Conservation (phyloP, 2,888 invertebrate genomes). For the Phyllotreta striolata region DNA sequence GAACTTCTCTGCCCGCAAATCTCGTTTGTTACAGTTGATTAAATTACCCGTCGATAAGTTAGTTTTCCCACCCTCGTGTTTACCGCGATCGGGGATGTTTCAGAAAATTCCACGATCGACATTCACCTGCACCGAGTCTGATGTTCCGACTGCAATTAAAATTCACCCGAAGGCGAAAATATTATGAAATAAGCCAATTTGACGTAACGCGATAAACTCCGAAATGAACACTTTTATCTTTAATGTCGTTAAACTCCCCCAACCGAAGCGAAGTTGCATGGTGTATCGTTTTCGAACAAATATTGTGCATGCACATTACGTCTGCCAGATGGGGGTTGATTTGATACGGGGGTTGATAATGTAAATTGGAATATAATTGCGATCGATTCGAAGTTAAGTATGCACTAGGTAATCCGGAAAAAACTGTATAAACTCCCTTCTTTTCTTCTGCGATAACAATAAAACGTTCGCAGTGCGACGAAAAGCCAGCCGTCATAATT, state of each 20-base stretch:
- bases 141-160: no score
- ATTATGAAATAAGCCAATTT: constrained; percentile 38
- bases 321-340: constrained; percentile 23
- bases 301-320: constrained; percentile 37
- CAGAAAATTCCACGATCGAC: no score
- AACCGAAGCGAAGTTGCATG: constrained; percentile 34
- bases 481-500: no score
- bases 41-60: constrained; percentile 42
- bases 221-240: constrained; percentile 42
- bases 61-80: constrained; percentile 41
- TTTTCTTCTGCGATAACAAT: no score
- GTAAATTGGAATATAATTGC: constrained; percentile 41
- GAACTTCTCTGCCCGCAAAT: constrained; percentile 28
- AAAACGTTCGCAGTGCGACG: no score
- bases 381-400: constrained; percentile 13
- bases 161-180: neutral
- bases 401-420: no score
- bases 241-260: constrained; percentile 39
- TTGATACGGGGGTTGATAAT: constrained; percentile 40
- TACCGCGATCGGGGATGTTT: constrained; percentile 19
- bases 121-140: no score
- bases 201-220: constrained; percentile 40
- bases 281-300: constrained; percentile 42
- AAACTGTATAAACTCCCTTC: no score
- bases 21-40: constrained; percentile 39